Base-by-base conservation (phyloP, 2,888 invertebrate species). In the Pseudeuparius sepicola region DNA sequence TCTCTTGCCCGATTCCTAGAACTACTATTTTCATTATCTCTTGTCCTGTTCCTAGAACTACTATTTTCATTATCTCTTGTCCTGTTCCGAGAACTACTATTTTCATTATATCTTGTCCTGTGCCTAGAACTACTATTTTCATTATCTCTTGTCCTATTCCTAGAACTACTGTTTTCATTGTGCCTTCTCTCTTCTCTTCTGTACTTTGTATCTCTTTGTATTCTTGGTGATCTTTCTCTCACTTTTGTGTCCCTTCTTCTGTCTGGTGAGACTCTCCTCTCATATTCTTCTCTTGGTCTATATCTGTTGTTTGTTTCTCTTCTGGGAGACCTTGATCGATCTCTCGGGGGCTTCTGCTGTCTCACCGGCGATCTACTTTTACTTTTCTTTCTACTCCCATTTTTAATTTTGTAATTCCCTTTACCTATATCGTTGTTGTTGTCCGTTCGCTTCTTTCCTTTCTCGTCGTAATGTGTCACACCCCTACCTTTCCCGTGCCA, bases 401-500 rank as follows among this genome's bases (percentile, higher is more conserved):
- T 40, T 38, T 37, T 46, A 6, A 36, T 32, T 34, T 51, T 50
- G 48, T 50, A 59, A 48, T 48, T 56, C 14, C 51, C 52, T 39
- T 52, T 43, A 37, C 48, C 59, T 41, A 57, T 55, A 36, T 52
- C 56, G 36, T 53, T 50, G 37, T 41, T 51, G 20, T 48, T 47
- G 35, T 48, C 49, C 6, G 28, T 44, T 24, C 44, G 45, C 36
- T 44, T 51, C 16, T 51, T 49, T 20, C 59, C 60, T 43, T 54
- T 52, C n/a, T 55, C 55, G 39, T 64, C 63, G 43, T 66, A 66
- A 56, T 74, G 70, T 43, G 72, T 70, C 1, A 86, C 75, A 4
- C 86, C 86, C 54, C 80, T 71, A 0, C 87, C 90, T 65, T 89
- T 90, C 2, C 90, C 90, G 34, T 78, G 70, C 87, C 89, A 93